Evolutionary conservation across 2,888 invertebrate genomes (phyloP), one percentile per base, ranked within the genome.

Genomic region (Siphlonurus alternatus): DNA sequence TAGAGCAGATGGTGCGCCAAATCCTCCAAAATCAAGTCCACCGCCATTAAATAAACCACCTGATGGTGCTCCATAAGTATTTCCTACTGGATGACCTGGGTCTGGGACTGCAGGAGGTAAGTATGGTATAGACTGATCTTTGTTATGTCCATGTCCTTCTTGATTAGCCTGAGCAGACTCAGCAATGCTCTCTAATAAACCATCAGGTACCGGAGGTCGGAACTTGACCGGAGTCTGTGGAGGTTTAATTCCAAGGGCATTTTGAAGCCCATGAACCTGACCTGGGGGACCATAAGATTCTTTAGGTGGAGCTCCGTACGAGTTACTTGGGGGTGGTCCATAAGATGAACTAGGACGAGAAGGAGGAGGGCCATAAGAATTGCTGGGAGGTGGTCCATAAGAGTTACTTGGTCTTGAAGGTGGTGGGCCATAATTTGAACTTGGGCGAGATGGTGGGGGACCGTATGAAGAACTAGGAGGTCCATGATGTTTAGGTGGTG

Each of bases 141-240:
- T 22, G 10, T 51, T 15, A 15, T 61, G 61, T n/a, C 23, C 23
- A 18, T 19, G 18, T 23, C 60, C 64, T 23, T 61, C 23, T 19
- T 22, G 51, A 53, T 64, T 38, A 18, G 61, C 64, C 61, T 81
- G 80, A 0, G 83, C 83, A 0, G 80, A 78, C 62, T 84, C 81
- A 0, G 81, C 86, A 67, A 85, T 83, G 62, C 81, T 84, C 68
- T 85, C 81, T 2, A 88, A 76, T 2, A 89, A 74, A 0, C 86
- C 87, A 62, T 81, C 78, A 0, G 88, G 88, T 0, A 89, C 85
- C 0, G 86, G 82, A n/a, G 87, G 85, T 60, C 87, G 80, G 73
- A 87, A 88, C 68, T 85, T 81, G 2, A 88, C 80, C 0, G 89
- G 89, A 38, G 79, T 79, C 70, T 78, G 79, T 0, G 83, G 83